Evolutionary conservation across 2,888 invertebrate species (phyloP), one percentile per base, ranked within the genome.

Genomic region (Arrhopalites spinosus): DNA sequence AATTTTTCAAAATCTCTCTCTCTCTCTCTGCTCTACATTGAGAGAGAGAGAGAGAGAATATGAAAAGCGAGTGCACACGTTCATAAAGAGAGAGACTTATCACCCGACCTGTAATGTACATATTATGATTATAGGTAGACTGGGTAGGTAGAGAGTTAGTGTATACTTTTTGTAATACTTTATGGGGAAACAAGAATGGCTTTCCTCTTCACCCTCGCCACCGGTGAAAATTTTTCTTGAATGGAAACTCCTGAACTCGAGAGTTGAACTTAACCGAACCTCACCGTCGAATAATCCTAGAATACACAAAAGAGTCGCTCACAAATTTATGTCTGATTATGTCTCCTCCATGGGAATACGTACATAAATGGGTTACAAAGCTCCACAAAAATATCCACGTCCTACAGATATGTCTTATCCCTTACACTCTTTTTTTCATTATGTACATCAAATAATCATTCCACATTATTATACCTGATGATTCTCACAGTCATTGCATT

Each of bases 221-320:
- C 66, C 73, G 73, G 73, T 73, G 73, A 73, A 73, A 73, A 73
- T 73, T 73, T 72, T 73, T 73, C 73, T 73, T 73, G 73, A 73
- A 73, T 73, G 73, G 73, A 53, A 64, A n/a, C 43, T 71, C 29
- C 29, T 69, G 50, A 69, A 29, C 63, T 63, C 30, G 47, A 67
- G 67, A 68, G 68, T 36, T 71, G 71, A 71, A 70, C 53, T 70
- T 70, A 50, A 53, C 70, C 70, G 70, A 56, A 71, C 56, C 71
- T 71, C 71, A 71, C 56, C 61, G 56, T 71, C 56, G 43, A 71
- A 71, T 71, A 43, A 71, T 71, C 71, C 56, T 23, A 43, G 61
- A 59, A 53, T 69, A 69, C 71, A 71, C 71, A 71, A 27, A 71
- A 61, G 43, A 71, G 56, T 59, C 59, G 13, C 71, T 30, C 36